These are phyloP conservation scores for Cygnus olor DNA, from an alignment of 2,797 vertebrate genomes.

Conservation along the genomic window DNA sequence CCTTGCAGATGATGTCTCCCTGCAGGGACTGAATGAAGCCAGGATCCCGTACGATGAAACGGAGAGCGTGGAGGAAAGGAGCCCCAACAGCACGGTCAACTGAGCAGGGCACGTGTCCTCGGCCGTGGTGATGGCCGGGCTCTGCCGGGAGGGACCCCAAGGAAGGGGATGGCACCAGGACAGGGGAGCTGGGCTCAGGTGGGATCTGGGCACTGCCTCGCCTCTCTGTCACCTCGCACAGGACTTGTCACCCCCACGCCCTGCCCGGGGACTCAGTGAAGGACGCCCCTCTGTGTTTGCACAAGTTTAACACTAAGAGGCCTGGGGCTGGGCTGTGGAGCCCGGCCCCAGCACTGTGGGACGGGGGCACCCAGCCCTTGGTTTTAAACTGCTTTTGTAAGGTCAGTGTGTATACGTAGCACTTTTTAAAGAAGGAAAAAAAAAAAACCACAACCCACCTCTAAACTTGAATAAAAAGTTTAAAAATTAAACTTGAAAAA, in stretches of 20 bases:
- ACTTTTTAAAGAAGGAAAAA: constrained; percentile 39
- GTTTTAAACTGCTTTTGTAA: neutral
- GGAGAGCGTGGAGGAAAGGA: accelerated
- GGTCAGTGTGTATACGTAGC: neutral
- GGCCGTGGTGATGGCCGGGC: accelerated
- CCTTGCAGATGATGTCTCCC: neutral
- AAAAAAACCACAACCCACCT: neutral
- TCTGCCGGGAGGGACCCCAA: accelerated
- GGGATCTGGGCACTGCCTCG: neutral
- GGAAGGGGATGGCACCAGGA: accelerated
- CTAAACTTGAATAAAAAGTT: neutral
- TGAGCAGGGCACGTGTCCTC: neutral
- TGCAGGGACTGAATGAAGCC: neutral
- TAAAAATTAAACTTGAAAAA: too few relatives aligned
- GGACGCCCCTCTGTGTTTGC: neutral
- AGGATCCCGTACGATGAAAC: accelerated
- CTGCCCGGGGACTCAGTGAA: neutral
- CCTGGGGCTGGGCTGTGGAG: neutral
- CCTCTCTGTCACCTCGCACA: neutral
- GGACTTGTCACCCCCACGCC: neutral
- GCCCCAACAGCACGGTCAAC: neutral
- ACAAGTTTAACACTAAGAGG: neutral
- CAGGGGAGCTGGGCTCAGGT: neutral
- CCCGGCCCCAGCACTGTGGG: neutral
- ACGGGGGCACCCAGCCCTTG: accelerated